Conservation (phyloP, 2,888 invertebrate genomes). For the Exocentrus adspersus region DNA sequence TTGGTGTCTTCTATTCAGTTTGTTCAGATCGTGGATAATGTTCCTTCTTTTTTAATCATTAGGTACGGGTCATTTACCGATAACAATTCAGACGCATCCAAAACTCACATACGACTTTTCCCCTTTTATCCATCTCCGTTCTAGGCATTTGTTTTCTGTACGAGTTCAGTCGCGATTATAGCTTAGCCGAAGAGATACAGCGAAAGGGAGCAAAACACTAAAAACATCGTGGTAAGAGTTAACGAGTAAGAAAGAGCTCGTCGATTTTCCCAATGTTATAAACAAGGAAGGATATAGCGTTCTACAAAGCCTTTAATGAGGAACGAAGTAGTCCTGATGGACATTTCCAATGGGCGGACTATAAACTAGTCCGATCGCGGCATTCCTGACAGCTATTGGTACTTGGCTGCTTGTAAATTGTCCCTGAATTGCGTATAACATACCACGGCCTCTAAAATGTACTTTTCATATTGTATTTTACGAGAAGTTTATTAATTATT, state of each 20-base stretch:
- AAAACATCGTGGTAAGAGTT: slow-evolving; percentile 46
- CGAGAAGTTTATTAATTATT: slow-evolving; percentile 30
- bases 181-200: slow-evolving; percentile 37
- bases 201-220: slow-evolving; percentile 46
- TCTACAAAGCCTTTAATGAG: slow-evolving; percentile 71
- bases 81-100: slow-evolving; percentile 55
- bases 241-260: slow-evolving; percentile 42
- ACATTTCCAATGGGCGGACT: slow-evolving; percentile 69
- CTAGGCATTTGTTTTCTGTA: slow-evolving; percentile 39
- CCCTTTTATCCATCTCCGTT: slow-evolving; percentile 35
- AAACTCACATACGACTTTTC: slow-evolving; percentile 49
- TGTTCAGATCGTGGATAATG: slow-evolving; percentile 53
- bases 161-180: slow-evolving; percentile 36
- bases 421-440: slow-evolving; percentile 51
- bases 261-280: slow-evolving; percentile 23
- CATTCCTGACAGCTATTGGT: slow-evolving; percentile 57
- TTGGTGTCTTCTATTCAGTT: slow-evolving; percentile 48
- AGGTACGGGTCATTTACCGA: slow-evolving; percentile 58
- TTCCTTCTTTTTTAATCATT: slow-evolving; percentile 58
- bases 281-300: slow-evolving; percentile 23
- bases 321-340: slow-evolving; percentile 73
- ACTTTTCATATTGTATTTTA: slow-evolving; percentile 28
- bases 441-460: slow-evolving; percentile 18
- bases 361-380: slow-evolving; percentile 57
- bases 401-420: slow-evolving; percentile 60